Evolutionary conservation across 2,113 vertebrate genomes (phyloP).

Genomic region (Colius striatus): DNA sequence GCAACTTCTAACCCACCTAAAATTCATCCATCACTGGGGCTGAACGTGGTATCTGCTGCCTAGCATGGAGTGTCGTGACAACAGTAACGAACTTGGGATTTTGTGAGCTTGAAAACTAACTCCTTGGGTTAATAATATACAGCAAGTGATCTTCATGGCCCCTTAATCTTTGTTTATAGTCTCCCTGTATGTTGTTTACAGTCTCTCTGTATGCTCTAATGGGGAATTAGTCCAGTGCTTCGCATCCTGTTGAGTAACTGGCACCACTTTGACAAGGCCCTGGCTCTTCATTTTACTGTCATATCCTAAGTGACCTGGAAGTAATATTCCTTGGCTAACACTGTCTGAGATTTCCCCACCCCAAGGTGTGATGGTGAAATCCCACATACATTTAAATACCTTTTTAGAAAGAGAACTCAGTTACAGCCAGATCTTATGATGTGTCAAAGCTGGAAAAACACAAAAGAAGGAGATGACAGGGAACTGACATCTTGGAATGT

Average conservation of each 20-base stretch:
- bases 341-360: not conserved
- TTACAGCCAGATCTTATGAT: not conserved
- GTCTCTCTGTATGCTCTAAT: not conserved
- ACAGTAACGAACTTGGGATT: not conserved
- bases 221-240: not conserved
- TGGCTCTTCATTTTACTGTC: slow-evolving; percentile 22
- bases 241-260: not conserved
- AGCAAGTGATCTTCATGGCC: not conserved
- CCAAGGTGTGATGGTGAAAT: not conserved
- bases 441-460: not conserved
- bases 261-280: not conserved
- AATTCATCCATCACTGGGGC: not conserved
- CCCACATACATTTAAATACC: not conserved
- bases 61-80: not conserved
- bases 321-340: slow-evolving; percentile 1
- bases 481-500: not conserved
- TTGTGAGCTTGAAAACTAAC: not conserved
- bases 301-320: slow-evolving; percentile 44
- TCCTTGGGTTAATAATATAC: not conserved
- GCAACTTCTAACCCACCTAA: not conserved
- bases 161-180: not conserved
- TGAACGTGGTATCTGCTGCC: not conserved
- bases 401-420: not conserved
- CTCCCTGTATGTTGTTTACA: not conserved
- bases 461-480: not conserved